These are phyloP conservation scores for Poeciliopsis turrubarensis DNA, from an alignment of 2,113 vertebrate species.

Conservation along the genomic window DNA sequence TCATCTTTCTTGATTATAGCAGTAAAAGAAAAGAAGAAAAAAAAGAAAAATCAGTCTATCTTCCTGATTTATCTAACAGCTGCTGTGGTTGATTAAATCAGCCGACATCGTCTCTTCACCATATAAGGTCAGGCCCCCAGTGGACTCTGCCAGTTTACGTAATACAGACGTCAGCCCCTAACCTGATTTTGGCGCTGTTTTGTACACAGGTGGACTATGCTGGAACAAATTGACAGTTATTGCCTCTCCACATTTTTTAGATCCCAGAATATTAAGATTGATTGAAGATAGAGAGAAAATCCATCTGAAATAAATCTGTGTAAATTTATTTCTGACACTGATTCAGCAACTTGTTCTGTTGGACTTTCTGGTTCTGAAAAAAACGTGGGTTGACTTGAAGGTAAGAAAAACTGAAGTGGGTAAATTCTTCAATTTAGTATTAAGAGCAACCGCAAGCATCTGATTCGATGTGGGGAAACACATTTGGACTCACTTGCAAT, in stretches of 20 bases:
- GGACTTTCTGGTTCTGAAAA: background rate
- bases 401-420: background rate
- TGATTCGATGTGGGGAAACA: background rate
- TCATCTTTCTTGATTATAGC: constrained; percentile 66
- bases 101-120: constrained; percentile 38
- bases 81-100: constrained; percentile 59
- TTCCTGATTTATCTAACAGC: constrained; percentile 52
- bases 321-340: background rate
- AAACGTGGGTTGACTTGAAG: background rate
- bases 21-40: constrained; percentile 10
- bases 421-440: background rate
- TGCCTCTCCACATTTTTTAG: background rate
- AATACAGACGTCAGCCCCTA: constrained; percentile 42
- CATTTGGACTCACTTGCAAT: constrained; percentile 1
- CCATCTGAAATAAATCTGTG: background rate
- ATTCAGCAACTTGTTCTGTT: background rate
- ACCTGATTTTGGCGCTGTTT: constrained; percentile 46
- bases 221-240: constrained; percentile 41
- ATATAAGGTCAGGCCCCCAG: constrained; percentile 41
- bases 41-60: constrained; percentile 35
- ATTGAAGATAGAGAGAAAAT: background rate
- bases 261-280: constrained; percentile 3
- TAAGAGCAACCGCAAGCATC: no score
- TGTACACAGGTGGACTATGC: constrained; percentile 49
- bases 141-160: constrained; percentile 43